Evolutionary conservation across 2,888 invertebrate species (phyloP).

Genomic region (Nomada flava): DNA sequence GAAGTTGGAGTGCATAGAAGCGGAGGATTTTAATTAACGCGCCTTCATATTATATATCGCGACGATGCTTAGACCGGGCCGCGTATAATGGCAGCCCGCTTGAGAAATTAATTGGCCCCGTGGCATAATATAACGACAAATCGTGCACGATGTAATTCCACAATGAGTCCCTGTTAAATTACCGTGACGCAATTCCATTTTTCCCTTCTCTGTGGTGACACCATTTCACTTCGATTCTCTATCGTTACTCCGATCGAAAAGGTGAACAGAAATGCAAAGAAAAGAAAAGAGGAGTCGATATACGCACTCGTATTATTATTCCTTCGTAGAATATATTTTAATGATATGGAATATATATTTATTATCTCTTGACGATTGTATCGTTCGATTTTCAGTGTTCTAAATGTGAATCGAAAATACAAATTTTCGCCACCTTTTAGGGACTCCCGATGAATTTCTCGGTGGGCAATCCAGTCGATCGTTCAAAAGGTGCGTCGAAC

Average conservation of each 20-base stretch:
- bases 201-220: too few relatives aligned
- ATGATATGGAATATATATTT: too few relatives aligned
- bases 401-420: neutral
- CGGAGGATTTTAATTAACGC: constrained; percentile 62
- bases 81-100: constrained; percentile 39
- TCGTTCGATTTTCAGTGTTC: too few relatives aligned
- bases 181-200: neutral
- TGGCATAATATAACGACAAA: constrained; percentile 52
- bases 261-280: neutral
- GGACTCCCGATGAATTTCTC: constrained; percentile 76
- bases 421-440: constrained; percentile 59
- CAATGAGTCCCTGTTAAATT: constrained; percentile 13
- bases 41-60: constrained; percentile 49
- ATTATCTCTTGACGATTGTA: too few relatives aligned
- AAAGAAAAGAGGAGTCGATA: neutral
- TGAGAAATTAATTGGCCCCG: constrained; percentile 58
- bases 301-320: too few relatives aligned
- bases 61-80: constrained; percentile 48
- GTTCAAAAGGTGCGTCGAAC: constrained; percentile 29
- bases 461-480: constrained; percentile 65
- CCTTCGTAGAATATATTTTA: too few relatives aligned
- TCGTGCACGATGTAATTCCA: constrained; percentile 53
- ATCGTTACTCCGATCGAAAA: neutral
- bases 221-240: neutral
- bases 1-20: constrained; percentile 57